Evolutionary conservation across 2,113 vertebrate genomes (phyloP).

Genomic region (Myrmecobius fasciatus): DNA sequence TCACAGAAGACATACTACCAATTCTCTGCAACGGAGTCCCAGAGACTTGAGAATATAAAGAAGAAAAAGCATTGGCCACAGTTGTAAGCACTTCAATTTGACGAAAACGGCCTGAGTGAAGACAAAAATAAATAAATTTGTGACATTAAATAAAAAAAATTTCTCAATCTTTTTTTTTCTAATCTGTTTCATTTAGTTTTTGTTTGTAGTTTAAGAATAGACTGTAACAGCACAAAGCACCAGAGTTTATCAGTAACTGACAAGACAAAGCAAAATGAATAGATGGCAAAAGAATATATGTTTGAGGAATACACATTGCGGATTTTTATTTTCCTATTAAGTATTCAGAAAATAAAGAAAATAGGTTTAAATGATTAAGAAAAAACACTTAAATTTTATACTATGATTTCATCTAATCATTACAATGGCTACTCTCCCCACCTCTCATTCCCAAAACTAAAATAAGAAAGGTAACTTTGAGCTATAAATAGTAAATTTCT

Average conservation of each 20-base stretch:
- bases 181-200: not conserved
- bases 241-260: not conserved
- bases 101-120: conserved; percentile 93
- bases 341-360: not conserved
- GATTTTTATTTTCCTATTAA: not conserved
- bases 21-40: conserved; percentile 93
- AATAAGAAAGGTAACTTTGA: not conserved
- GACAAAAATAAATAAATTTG: conserved; percentile 17
- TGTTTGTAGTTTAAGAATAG: not conserved
- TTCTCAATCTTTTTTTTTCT: not conserved
- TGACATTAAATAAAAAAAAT: not conserved
- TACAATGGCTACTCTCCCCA: not conserved
- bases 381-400: conserved; percentile 31
- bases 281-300: not conserved
- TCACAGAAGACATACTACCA: conserved; percentile 83
- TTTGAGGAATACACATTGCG: not conserved
- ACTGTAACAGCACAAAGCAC: not conserved
- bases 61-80: conserved; percentile 97
- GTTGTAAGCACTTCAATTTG: conserved; percentile 98
- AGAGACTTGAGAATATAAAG: conserved; percentile 97
- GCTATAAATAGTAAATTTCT: not conserved
- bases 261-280: not conserved
- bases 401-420: conserved; percentile 31
- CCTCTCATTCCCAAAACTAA: conserved; percentile 49
- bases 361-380: conserved; percentile 29